Evolutionary conservation across 2,113 vertebrate genomes (phyloP).

Genomic region (Sminthopsis crassicaudata): DNA sequence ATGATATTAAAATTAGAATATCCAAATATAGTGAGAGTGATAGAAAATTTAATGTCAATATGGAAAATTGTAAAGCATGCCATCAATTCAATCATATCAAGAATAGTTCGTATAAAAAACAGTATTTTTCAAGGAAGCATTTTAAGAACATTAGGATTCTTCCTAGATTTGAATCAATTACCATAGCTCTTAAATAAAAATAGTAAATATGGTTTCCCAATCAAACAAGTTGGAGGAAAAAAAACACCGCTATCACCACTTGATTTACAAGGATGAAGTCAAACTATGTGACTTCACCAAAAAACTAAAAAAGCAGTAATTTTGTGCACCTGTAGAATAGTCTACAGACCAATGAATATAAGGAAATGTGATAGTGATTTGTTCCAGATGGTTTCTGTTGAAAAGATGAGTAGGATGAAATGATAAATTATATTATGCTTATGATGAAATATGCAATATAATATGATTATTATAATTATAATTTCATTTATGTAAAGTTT

Average conservation of each 20-base stretch:
- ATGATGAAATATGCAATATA: not conserved
- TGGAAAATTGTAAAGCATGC: not conserved
- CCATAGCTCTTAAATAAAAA: not conserved
- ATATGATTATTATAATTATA: not conserved
- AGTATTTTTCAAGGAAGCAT: not conserved
- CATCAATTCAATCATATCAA: no score
- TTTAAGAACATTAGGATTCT: not conserved
- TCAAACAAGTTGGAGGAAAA: not conserved
- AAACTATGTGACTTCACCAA: not conserved
- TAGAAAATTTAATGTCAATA: not conserved
- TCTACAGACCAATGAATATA: not conserved
- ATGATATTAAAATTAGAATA: not conserved
- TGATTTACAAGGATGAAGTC: not conserved
- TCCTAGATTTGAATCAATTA: not conserved
- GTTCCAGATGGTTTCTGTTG: not conserved
- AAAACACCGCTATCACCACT: not conserved
- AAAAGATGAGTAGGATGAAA: not conserved
- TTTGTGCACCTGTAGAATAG: not conserved
- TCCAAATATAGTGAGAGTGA: not conserved
- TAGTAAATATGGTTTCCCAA: not conserved
- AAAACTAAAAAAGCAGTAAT: not conserved
- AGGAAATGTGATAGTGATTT: not conserved
- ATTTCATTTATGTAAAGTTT: not conserved
- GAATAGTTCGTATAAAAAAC: not conserved
- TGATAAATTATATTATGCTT: not conserved